A percentile compares a stretch with the other conserved stretches of the same genome.
Conservation (phyloP, 2,888 invertebrate genomes). For the Meteorus colon region DNA sequence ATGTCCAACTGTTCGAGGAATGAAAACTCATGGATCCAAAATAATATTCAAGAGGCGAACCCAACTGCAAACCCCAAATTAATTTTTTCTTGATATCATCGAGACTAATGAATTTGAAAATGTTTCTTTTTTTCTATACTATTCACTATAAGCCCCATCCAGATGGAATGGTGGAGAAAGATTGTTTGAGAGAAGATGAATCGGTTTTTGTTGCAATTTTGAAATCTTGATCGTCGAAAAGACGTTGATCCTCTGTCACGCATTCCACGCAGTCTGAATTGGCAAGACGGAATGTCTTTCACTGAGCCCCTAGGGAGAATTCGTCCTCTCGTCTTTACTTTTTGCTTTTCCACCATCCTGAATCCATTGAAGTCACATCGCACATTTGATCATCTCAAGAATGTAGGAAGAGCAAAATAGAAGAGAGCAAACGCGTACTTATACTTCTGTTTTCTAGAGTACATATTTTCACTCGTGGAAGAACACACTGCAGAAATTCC, state of each 20-base stretch:
- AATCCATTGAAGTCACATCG: neutral
- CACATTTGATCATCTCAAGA: conserved; percentile 8
- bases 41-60: neutral
- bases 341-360: neutral
- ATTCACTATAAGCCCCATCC: neutral
- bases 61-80: neutral
- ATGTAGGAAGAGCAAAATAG: conserved; percentile 21
- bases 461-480: conserved; percentile 6
- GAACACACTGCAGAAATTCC: conserved; percentile 3
- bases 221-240: neutral
- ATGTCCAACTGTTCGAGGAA: conserved; percentile 24
- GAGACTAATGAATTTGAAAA: neutral
- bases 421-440: neutral
- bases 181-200: neutral
- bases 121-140: neutral
- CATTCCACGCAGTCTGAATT: conserved; percentile 23
- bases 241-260: neutral
- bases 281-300: conserved; percentile 31
- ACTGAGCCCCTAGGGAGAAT: neutral
- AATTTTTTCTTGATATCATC: neutral
- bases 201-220: neutral
- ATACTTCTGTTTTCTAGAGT: neutral
- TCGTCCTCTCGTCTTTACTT: neutral
- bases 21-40: conserved; percentile 4
- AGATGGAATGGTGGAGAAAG: neutral